Base-by-base conservation (phyloP, 2,888 invertebrate genomes). In the Agrypnus murinus region DNA sequence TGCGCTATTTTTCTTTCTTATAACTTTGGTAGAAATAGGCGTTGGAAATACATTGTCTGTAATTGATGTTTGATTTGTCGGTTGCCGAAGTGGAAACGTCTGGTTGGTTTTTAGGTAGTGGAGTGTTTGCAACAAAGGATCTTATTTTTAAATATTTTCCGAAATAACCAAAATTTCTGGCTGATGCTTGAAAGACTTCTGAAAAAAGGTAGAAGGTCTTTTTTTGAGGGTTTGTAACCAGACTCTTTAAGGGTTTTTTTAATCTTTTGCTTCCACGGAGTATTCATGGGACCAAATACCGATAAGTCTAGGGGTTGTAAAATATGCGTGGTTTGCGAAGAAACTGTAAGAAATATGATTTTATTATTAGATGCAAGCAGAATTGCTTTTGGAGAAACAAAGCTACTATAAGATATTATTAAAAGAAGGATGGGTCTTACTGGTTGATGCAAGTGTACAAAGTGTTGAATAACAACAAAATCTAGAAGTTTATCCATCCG, bases 251-350 rank as follows among this genome's bases (percentile, higher is more conserved):
- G 17, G 7, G 15, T 6, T 1, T 7, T 6, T 46, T 46, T 46
- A 46, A 0, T 6, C n/a, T 46, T 15, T 15, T 46, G 17, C 19
- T 46, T 46, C 46, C 46, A 46, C 7, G 3, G 15, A 9, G 46
- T 46, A 15, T 46, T 46, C 46, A 46, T 5, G 14, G 46, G 46
- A 17, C 46, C 17, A 6, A 46, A 46, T 14, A 46, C 46, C 46
- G 46, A 46, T 17, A 46, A 15, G n/a, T 46, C 46, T 15, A 46
- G 46, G 4, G 46, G 46, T 46, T 46, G 46, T 15, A 46, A 46
- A 9, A 7, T 14, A n/a, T n/a, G 46, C 6, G 46, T 46, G 9
- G 17, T 19, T 6, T 46, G 46, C 17, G 46, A 46, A n/a, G 17
- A 17, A 17, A 46, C 12, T 6, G 46, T 46, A 7, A 46, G 15